Evolutionary conservation across 2,888 invertebrate genomes (phyloP), one percentile per base, ranked within the genome.

Genomic region (Anthoptus insignis): DNA sequence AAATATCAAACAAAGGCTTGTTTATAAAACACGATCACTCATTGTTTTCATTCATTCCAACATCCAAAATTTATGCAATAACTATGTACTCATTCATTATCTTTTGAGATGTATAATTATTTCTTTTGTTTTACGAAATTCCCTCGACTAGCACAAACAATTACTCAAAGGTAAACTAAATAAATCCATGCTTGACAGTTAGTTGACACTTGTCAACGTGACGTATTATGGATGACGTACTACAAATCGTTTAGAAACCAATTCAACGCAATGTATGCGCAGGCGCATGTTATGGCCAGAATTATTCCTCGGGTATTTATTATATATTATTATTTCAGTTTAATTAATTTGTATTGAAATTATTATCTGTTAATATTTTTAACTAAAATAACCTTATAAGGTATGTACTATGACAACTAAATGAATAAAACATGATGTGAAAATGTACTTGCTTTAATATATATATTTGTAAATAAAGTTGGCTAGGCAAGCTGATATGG

Each of bases 11-110:
- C 90, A 90, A 86, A 80, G 69, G 66, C 50, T 61, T 73, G 75
- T 76, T 72, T 89, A 82, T 83, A 89, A 32, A 85, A 84, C 76
- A 85, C 75, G 82, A 83, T 82, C 84, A 70, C 69, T 67, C 73
- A 77, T 76, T 79, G 77, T 82, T 83, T 81, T 75, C 79, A 76
- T 56, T 49, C 63, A 57, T 63, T 57, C 34, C 8, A 14, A 0
- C 19, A 27, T 54, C 27, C 22, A 27, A 56, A 56, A 32, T 42
- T 61, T 34, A 45, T 19, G 39, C 39, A 58, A 16, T 34, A 14
- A n/a, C 37, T 45, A n/a, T n/a, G n/a, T n/a, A n/a, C n/a, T n/a
- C n/a, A n/a, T n/a, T n/a, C n/a, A n/a, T n/a, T n/a, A n/a, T n/a
- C n/a, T n/a, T n/a, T n/a, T n/a, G n/a, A n/a, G n/a, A n/a, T n/a